These are phyloP conservation scores for Clarias laeviceps DNA, from an alignment of 2,797 vertebrate genomes.

Conservation along the genomic window DNA sequence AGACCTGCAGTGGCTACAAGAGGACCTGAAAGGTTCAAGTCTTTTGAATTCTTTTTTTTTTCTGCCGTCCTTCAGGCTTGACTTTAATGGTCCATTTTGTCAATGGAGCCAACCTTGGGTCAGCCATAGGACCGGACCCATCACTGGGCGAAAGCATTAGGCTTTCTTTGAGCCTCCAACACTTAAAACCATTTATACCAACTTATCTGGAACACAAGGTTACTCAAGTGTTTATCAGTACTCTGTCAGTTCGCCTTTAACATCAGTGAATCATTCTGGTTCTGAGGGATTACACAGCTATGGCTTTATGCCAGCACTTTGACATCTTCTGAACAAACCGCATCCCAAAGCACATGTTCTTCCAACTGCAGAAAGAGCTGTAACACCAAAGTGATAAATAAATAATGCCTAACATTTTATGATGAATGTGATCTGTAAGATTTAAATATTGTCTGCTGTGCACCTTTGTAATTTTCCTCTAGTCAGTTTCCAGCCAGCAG, in stretches of 20 bases:
- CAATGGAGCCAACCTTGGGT: slow-evolving; percentile 54
- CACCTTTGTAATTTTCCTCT: not conserved
- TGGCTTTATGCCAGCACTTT: slow-evolving; percentile 16
- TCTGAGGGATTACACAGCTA: slow-evolving; percentile 21
- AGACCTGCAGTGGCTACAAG: slow-evolving; percentile 17
- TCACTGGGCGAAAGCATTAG: slow-evolving; percentile 36
- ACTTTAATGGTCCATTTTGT: slow-evolving; percentile 55
- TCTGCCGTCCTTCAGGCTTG: slow-evolving; percentile 40
- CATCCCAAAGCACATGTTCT: not conserved
- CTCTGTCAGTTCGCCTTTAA: slow-evolving; percentile 20
- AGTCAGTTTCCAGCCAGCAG: not conserved
- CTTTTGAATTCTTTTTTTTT: slow-evolving; percentile 48
- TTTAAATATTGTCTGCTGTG: not conserved
- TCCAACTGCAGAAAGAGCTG: not conserved
- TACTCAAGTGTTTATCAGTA: slow-evolving; percentile 51
- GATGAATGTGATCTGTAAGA: not conserved
- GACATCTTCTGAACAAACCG: not conserved
- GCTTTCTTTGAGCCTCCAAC: slow-evolving; percentile 38
- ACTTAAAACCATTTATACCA: slow-evolving; percentile 48
- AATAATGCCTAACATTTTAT: not conserved
- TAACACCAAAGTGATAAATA: not conserved
- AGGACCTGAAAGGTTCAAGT: slow-evolving; percentile 47
- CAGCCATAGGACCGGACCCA: slow-evolving; percentile 34
- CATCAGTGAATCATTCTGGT: slow-evolving; percentile 35
- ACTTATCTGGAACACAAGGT: slow-evolving; percentile 39